These are phyloP conservation scores for Rhyacophila evoluta DNA, from an alignment of 2,888 invertebrate species.

Conservation along the genomic window DNA sequence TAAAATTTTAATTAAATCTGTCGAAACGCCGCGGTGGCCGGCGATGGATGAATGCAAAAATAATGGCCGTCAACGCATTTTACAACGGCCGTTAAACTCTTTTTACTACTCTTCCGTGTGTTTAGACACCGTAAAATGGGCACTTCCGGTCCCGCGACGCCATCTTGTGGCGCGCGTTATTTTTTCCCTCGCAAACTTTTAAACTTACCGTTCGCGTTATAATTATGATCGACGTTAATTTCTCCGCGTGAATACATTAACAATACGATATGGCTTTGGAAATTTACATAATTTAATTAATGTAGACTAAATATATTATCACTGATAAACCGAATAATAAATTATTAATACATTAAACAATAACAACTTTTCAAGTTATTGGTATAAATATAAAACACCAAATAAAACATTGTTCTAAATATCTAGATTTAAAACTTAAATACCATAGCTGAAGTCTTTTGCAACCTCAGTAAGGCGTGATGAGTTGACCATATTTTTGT, in stretches of 20 bases:
- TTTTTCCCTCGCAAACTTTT: background rate
- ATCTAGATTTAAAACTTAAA: no score
- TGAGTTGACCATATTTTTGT: no score
- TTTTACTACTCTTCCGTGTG: conserved; percentile 51
- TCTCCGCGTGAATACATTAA: background rate
- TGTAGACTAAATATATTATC: no score
- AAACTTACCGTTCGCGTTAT: background rate
- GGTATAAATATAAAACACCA: no score
- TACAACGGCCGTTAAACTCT: conserved; percentile 51
- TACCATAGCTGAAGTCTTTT: no score
- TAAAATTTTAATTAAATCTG: conserved; percentile 53
- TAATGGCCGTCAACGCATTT: conserved; percentile 53
- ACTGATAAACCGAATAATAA: background rate
- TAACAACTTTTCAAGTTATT: no score
- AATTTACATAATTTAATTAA: no score
- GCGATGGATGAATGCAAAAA: conserved; percentile 52
- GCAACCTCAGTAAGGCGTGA: no score
- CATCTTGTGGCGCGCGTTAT: background rate
- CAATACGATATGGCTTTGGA: background rate
- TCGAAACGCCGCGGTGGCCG: conserved; percentile 41
- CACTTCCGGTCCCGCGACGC: conserved; percentile 2
- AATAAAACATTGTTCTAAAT: no score
- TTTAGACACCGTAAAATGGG: conserved; percentile 50
- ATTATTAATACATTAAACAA: no score
- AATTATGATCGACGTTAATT: background rate